Conservation (phyloP, 2,888 invertebrate species). For the Caradrina kadenii region DNA sequence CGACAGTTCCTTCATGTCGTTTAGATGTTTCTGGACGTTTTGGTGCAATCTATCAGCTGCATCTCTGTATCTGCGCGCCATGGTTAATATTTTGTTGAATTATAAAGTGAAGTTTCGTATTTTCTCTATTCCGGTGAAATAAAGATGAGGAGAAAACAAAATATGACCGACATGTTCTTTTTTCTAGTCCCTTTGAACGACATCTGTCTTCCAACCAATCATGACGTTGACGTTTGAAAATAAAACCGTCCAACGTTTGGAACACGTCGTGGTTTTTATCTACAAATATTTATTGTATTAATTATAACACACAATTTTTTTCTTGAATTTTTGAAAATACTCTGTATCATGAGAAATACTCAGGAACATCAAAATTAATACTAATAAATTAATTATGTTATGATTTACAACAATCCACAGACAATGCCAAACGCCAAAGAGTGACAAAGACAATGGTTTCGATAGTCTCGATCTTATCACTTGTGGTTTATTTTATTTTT, state of each 20-base stretch:
- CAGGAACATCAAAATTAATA: too few relatives aligned
- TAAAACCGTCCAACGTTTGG: background rate
- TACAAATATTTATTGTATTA: background rate
- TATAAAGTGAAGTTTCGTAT: background rate
- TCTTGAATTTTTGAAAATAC: background rate
- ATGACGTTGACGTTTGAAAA: constrained; percentile 15
- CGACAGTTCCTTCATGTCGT: constrained; percentile 84
- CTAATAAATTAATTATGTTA: too few relatives aligned
- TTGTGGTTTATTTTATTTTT: background rate
- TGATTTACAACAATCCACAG: too few relatives aligned
- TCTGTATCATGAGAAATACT: background rate
- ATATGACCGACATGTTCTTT: constrained; percentile 7
- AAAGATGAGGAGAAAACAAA: constrained; percentile 11
- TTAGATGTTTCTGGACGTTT: constrained; percentile 85
- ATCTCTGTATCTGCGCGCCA: constrained; percentile 84
- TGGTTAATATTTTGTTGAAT: constrained; percentile 53
- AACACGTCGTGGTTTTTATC: background rate
- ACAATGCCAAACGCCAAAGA: too few relatives aligned
- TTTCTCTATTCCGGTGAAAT: constrained; percentile 18
- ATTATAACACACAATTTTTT: background rate
- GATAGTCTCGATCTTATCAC: too few relatives aligned
- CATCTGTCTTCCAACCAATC: background rate
- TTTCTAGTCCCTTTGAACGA: background rate
- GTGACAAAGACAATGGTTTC: too few relatives aligned
- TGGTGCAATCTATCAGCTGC: constrained; percentile 86